These are phyloP conservation scores for Rhopalosiphum padi DNA, from an alignment of 1,140 invertebrate genomes.

Conservation along the genomic window DNA sequence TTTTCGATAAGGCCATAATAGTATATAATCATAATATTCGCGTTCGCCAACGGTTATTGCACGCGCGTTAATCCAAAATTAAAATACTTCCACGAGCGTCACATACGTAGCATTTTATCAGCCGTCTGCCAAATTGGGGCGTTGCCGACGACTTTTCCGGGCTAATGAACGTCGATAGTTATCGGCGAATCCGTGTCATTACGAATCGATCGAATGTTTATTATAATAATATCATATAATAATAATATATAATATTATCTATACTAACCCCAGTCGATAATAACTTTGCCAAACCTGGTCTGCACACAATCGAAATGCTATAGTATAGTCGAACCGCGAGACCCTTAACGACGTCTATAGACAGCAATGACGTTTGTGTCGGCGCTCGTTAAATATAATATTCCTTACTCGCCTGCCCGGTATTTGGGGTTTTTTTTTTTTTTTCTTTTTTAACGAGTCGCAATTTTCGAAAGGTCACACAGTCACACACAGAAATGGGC, in stretches of 20 bases:
- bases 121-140: background rate
- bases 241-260: background rate
- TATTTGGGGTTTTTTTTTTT: background rate
- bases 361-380: background rate
- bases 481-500: background rate
- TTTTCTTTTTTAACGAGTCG: background rate
- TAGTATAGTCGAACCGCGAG: background rate
- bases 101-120: background rate
- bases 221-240: constrained; percentile 2
- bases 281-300: background rate
- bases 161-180: background rate
- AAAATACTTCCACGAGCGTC: background rate
- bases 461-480: background rate
- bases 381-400: background rate
- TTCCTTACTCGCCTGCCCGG: background rate
- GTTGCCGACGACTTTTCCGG: background rate
- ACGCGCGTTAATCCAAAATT: background rate
- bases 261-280: background rate
- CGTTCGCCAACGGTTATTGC: background rate
- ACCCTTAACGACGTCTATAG: background rate
- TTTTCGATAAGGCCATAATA: background rate
- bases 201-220: background rate
- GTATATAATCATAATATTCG: background rate
- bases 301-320: background rate
- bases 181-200: background rate